Conservation (phyloP, 2,113 vertebrate genomes). For the Dicentrarchus labrax region DNA sequence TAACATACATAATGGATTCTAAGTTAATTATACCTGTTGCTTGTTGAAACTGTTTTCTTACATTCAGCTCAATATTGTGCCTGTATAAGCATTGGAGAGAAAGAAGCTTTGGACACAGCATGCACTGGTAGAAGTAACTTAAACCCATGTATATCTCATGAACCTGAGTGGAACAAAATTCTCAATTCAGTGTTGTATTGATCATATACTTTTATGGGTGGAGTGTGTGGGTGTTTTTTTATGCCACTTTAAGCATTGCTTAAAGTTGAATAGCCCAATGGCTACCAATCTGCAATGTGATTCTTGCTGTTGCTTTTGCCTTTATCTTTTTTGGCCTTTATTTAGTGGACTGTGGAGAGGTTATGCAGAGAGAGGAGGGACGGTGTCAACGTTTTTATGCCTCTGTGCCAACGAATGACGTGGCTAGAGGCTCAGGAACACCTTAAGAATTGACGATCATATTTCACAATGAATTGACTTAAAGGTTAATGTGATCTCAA, state of each 20-base stretch:
- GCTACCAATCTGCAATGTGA: not conserved
- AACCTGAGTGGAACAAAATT: not conserved
- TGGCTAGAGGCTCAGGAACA: no score
- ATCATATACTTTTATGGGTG: not conserved
- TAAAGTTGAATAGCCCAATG: not conserved
- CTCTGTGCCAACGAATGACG: no score
- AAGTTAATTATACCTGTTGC: not conserved
- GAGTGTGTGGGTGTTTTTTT: not conserved
- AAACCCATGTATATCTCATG: not conserved
- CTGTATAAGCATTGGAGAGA: not conserved
- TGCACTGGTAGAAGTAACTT: not conserved
- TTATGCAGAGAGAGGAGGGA: not conserved
- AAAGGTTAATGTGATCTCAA: no score
- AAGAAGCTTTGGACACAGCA: not conserved
- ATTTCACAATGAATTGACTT: no score
- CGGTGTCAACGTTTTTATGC: no score
- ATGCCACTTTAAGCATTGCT: not conserved
- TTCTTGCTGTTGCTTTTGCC: not conserved
- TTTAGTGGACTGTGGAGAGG: not conserved
- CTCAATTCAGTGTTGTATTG: not conserved
- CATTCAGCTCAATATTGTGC: not conserved
- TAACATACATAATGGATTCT: no score
- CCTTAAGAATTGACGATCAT: no score
- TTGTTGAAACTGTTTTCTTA: not conserved
- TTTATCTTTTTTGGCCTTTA: not conserved